Evolutionary conservation across 1,140 invertebrate genomes (phyloP).

Genomic region (Brachionus asplanchnoidis): DNA sequence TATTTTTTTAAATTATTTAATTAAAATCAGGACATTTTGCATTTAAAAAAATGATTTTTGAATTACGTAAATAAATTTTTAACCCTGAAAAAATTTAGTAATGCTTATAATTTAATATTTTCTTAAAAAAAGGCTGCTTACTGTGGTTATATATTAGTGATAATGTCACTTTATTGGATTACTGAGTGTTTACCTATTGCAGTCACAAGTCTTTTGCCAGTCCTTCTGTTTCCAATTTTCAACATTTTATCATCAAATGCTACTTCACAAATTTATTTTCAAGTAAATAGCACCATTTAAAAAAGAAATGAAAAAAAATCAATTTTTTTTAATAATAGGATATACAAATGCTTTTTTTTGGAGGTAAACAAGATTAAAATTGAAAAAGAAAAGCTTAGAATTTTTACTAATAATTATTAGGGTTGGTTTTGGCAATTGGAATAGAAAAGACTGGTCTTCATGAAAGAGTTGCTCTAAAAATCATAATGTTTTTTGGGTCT

Average conservation of each 20-base stretch:
- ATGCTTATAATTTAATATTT: too few relatives aligned
- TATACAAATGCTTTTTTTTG: slow-evolving; percentile 40
- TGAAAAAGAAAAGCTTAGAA: neutral
- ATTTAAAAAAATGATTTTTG: too few relatives aligned
- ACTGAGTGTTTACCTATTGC: slow-evolving; percentile 59
- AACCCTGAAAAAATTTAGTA: too few relatives aligned
- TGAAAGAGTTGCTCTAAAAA: slow-evolving; percentile 30
- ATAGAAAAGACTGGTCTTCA: slow-evolving; percentile 37
- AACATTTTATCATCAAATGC: slow-evolving; percentile 50
- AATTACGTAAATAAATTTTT: too few relatives aligned
- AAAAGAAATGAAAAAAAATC: neutral
- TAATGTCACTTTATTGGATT: slow-evolving; percentile 53
- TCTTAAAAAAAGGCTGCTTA: neutral
- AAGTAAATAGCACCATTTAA: slow-evolving; percentile 46
- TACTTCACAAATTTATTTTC: slow-evolving; percentile 51
- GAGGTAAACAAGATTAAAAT: neutral
- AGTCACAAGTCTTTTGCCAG: slow-evolving; percentile 58
- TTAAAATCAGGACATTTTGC: too few relatives aligned
- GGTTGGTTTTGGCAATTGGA: slow-evolving; percentile 26
- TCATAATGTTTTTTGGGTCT: slow-evolving; percentile 22
- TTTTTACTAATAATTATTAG: neutral
- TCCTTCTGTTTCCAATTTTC: slow-evolving; percentile 56
- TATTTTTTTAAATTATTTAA: too few relatives aligned
- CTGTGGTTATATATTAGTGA: slow-evolving; percentile 24
- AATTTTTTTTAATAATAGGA: slow-evolving; percentile 15